These are phyloP conservation scores for Pheosia gnoma DNA, from an alignment of 2,888 invertebrate genomes.

Conservation along the genomic window DNA sequence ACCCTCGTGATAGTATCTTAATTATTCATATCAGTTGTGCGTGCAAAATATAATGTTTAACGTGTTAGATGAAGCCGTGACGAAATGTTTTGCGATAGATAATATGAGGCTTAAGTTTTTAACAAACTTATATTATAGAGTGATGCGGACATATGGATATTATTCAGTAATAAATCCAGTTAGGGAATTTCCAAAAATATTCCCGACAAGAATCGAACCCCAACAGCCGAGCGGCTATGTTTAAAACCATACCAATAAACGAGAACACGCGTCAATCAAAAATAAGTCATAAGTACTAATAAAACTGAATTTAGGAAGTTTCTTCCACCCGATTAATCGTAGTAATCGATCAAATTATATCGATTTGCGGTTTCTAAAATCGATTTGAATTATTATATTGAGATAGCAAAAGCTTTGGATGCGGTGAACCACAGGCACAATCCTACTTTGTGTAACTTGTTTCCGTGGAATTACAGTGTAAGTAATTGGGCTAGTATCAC, in stretches of 20 bases:
- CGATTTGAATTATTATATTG: constrained; percentile 24
- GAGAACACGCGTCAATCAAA: not conserved
- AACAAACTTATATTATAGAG: too few relatives aligned
- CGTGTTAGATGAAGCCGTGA: not conserved
- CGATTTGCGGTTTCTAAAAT: constrained; percentile 30
- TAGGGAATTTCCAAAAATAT: too few relatives aligned
- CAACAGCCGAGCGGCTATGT: too few relatives aligned
- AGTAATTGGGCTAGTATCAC: constrained; percentile 6
- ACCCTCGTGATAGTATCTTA: constrained; percentile 24
- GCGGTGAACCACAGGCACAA: constrained; percentile 12
- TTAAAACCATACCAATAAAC: not conserved
- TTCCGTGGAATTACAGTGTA: not conserved
- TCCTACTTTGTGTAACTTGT: constrained; percentile 10
- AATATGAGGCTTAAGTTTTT: too few relatives aligned
- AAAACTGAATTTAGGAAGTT: constrained; percentile 14
- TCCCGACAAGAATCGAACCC: too few relatives aligned
- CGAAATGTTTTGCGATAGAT: too few relatives aligned
- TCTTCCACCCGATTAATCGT: constrained; percentile 22
- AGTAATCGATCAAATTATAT: constrained; percentile 26
- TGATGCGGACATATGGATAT: too few relatives aligned
- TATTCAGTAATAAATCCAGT: too few relatives aligned
- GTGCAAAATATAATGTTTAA: not conserved
- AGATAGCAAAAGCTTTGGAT: constrained; percentile 10
- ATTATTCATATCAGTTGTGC: constrained; percentile 25
- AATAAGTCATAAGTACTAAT: constrained; percentile 12